Percentiles rank a stretch among this genome's conserved stretches.
phyloP scores from a whole-genome alignment of 2,113 vertebrate species.

The Cacatua alba region DNA sequence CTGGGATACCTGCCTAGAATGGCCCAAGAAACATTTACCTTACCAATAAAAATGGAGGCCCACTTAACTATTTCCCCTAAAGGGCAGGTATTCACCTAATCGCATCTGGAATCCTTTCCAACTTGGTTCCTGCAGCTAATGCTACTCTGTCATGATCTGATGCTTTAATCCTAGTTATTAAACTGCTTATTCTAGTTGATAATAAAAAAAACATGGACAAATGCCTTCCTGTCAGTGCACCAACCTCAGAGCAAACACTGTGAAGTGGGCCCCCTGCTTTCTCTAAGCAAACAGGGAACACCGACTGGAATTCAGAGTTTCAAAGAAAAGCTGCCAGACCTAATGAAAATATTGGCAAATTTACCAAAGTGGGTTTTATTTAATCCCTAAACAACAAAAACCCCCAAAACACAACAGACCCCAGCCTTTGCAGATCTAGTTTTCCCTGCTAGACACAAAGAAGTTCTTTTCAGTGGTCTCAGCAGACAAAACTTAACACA shows the following conservation, averaged over 20 bases:
- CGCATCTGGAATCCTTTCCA: conserved; percentile 61
- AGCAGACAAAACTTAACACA: conserved; percentile 18
- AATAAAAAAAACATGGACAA: conserved; percentile 54
- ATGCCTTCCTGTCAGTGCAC: conserved; percentile 37
- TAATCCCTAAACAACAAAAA: neutral
- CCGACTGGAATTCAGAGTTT: conserved; percentile 3
- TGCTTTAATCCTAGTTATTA: conserved; percentile 73
- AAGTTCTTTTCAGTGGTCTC: neutral
- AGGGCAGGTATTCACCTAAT: conserved; percentile 61
- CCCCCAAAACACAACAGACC: neutral
- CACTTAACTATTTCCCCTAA: conserved; percentile 28
- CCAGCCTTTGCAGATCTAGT: neutral
- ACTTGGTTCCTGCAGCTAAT: conserved; percentile 51
- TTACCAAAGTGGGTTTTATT: neutral
- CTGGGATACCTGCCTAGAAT: conserved; percentile 14
- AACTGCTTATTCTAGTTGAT: conserved; percentile 64
- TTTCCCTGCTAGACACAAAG: neutral
- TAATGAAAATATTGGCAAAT: conserved; percentile 47
- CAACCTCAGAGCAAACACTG: conserved; percentile 33
- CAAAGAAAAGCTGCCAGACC: conserved; percentile 32
- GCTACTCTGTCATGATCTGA: conserved; percentile 62
- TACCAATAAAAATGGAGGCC: conserved; percentile 19
- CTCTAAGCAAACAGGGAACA: conserved; percentile 20
- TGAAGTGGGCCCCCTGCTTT: conserved; percentile 12
- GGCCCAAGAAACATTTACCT: conserved; percentile 32